Conservation (phyloP, 2,797 vertebrate species). For the Cirrhinus mrigala region DNA sequence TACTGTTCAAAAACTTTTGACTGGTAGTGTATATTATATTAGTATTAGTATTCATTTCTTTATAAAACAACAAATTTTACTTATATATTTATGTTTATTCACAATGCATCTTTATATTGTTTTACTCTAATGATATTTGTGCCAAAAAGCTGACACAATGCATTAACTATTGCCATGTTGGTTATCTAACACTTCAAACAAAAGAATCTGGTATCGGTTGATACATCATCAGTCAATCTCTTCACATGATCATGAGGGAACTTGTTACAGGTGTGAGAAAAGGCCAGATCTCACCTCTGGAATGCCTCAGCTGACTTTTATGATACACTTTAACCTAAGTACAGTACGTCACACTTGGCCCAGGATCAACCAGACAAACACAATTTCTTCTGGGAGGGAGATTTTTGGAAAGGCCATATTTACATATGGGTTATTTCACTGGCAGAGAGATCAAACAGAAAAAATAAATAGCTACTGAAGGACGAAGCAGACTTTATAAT, state of each 20-base stretch:
- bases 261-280: conserved; percentile 3
- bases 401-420: conserved; percentile 25
- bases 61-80: not conserved
- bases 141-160: not conserved
- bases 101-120: not conserved
- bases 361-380: conserved; percentile 37
- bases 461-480: conserved; percentile 10
- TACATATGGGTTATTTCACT: conserved; percentile 28
- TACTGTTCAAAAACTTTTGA: too few relatives aligned
- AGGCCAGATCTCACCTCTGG: conserved; percentile 40
- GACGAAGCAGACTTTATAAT: conserved; percentile 16
- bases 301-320: conserved; percentile 37
- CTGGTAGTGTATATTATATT: too few relatives aligned
- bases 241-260: conserved; percentile 2
- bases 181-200: not conserved
- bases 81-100: not conserved
- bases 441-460: conserved; percentile 34
- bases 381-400: conserved; percentile 7
- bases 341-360: conserved; percentile 44
- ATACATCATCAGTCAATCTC: not conserved
- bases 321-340: conserved; percentile 37
- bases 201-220: not conserved
- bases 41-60: not conserved
- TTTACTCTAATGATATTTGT: not conserved
- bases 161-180: not conserved